Evolutionary conservation across 1,140 invertebrate genomes (phyloP).

Genomic region (Drosophila varians): DNA sequence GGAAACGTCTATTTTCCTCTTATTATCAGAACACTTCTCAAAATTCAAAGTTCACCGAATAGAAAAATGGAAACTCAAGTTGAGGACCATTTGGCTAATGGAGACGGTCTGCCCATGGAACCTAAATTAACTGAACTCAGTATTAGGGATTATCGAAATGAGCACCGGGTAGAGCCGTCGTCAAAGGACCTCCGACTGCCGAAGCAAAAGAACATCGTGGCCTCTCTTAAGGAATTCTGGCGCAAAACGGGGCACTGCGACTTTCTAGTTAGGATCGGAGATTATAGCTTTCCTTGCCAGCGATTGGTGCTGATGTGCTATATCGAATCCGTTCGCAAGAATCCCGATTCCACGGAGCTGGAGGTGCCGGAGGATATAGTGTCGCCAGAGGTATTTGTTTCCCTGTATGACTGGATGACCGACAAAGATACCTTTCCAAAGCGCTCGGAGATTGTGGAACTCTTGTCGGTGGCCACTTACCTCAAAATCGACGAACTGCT

Average conservation of each 20-base stretch:
- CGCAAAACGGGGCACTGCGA: neutral
- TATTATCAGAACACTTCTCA: neutral
- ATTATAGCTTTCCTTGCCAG: slow-evolving; percentile 12
- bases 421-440: neutral
- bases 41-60: neutral
- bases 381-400: neutral
- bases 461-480: slow-evolving; percentile 15
- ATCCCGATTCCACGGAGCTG: neutral
- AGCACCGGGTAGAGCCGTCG: neutral
- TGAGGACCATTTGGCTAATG: neutral
- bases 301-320: slow-evolving; percentile 28
- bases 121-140: slow-evolving; percentile 8
- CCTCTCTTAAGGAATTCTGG: slow-evolving; percentile 13
- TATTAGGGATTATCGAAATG: slow-evolving; percentile 13
- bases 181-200: neutral
- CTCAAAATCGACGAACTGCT: slow-evolving; percentile 10
- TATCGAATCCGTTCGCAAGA: neutral
- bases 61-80: neutral
- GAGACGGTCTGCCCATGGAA: slow-evolving; percentile 15
- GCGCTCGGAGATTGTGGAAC: slow-evolving; percentile 3
- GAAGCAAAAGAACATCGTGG: slow-evolving; percentile 2
- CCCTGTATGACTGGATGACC: slow-evolving; percentile 24
- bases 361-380: slow-evolving; percentile 18
- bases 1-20: neutral
- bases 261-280: slow-evolving; percentile 22